These are phyloP conservation scores for Moxostoma hubbsi DNA, from an alignment of 2,797 vertebrate species.

Conservation along the genomic window DNA sequence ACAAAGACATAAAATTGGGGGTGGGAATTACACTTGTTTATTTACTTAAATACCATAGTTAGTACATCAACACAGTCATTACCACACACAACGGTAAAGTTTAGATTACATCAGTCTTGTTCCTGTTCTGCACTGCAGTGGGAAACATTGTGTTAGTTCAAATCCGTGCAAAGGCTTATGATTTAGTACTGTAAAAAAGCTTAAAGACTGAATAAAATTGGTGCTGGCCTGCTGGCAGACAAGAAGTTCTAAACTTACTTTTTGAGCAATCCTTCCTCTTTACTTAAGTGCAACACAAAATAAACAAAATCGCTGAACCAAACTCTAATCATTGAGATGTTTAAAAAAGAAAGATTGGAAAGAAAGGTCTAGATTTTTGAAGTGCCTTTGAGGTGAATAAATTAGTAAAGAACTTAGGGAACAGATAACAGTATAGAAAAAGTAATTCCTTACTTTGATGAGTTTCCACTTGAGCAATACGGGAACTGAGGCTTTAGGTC, in stretches of 20 bases:
- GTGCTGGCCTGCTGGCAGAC: conserved; percentile 1
- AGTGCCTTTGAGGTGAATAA: conserved; percentile 18
- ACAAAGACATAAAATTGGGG: not conserved
- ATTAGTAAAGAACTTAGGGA: conserved; percentile 17
- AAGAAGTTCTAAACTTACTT: conserved; percentile 54
- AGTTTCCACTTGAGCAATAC: conserved; percentile 21
- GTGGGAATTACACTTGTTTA: conserved; percentile 52
- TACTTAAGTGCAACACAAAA: conserved; percentile 1
- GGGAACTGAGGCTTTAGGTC: not conserved
- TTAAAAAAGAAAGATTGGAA: conserved; percentile 14
- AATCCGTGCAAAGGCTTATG: conserved; percentile 56
- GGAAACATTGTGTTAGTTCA: conserved; percentile 64
- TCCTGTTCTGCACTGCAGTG: conserved; percentile 62
- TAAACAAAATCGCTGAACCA: conserved; percentile 4
- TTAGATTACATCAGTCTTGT: conserved; percentile 68
- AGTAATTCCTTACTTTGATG: conserved; percentile 19
- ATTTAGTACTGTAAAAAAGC: conserved; percentile 41
- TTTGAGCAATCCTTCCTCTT: conserved; percentile 7
- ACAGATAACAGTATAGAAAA: conserved; percentile 47
- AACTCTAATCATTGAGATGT: not conserved
- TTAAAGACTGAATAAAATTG: conserved; percentile 46
- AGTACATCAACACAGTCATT: conserved; percentile 79
- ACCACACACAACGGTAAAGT: conserved; percentile 60
- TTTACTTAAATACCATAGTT: conserved; percentile 70
- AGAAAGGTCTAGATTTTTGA: conserved; percentile 17